Percentiles rank a stretch among this genome's conserved stretches.
Evolutionary conservation across 2,888 invertebrate genomes (phyloP).

Genomic region (Lissonota sp.): DNA sequence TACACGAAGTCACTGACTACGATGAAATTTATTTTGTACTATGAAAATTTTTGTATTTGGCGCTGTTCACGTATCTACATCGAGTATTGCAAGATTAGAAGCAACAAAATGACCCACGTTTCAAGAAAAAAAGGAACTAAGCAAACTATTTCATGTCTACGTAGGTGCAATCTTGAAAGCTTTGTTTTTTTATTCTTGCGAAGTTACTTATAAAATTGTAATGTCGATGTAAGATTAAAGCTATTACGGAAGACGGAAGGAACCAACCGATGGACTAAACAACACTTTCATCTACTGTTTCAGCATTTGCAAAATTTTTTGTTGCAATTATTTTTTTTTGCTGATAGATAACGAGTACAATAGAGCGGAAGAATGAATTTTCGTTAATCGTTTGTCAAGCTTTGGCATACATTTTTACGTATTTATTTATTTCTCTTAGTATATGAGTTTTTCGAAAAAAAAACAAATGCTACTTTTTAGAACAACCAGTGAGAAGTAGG

Average conservation of each 20-base stretch:
- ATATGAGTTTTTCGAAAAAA: slow-evolving; percentile 32
- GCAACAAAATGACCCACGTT: too few species aligned
- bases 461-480: slow-evolving; percentile 39
- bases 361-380: slow-evolving; percentile 37
- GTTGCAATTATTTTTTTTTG: too few species aligned
- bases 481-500: slow-evolving; percentile 62
- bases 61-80: slow-evolving; percentile 19
- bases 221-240: too few species aligned
- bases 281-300: too few species aligned
- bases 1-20: slow-evolving; percentile 18
- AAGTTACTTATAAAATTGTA: too few species aligned
- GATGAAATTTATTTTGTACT: slow-evolving; percentile 49
- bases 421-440: background rate
- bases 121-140: background rate
- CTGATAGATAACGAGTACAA: slow-evolving; percentile 2
- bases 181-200: too few species aligned
- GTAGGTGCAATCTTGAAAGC: too few species aligned
- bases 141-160: too few species aligned
- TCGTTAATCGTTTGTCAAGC: slow-evolving; percentile 31
- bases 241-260: too few species aligned
- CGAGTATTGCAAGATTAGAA: too few species aligned
- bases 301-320: too few species aligned
- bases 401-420: slow-evolving; percentile 33
- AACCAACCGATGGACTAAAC: too few species aligned
- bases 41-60: slow-evolving; percentile 40